Conservation (phyloP, 30 jellyfish, hydroid and myxozoan species). For the Chrysaora quinquecirrha region DNA sequence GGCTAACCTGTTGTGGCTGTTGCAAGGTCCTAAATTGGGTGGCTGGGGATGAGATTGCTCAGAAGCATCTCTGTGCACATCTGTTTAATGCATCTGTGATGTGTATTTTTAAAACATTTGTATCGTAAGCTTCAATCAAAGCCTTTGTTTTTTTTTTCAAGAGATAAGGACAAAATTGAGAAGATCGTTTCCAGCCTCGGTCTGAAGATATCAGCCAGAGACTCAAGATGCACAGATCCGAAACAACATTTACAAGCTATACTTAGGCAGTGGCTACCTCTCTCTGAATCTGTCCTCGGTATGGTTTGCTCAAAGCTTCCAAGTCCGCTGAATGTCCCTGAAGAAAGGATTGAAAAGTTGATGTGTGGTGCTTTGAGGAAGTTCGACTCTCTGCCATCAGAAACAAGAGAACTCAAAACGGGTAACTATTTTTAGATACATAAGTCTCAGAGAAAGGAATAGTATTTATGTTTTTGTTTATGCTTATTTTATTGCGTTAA, state of each 20-base stretch:
- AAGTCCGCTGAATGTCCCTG: slow-evolving; percentile 87
- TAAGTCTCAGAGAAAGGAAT: too few relatives aligned
- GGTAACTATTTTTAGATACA: too few relatives aligned
- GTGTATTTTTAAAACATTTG: too few relatives aligned
- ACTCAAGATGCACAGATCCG: slow-evolving; percentile 70
- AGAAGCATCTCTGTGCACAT: too few relatives aligned
- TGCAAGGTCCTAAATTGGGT: too few relatives aligned
- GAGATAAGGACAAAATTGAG: slow-evolving; percentile 84
- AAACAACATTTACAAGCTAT: slow-evolving; percentile 84
- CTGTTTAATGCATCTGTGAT: too few relatives aligned
- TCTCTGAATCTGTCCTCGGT: slow-evolving; percentile 81
- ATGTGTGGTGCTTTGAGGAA: slow-evolving; percentile 86
- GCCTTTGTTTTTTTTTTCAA: slow-evolving; percentile 21
- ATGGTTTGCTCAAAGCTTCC: slow-evolving; percentile 87
- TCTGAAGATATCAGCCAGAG: slow-evolving; percentile 86
- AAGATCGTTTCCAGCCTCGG: slow-evolving; percentile 81
- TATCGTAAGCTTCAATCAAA: too few relatives aligned
- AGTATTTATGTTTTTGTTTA: too few relatives aligned
- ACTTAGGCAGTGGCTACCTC: slow-evolving; percentile 98
- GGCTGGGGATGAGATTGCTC: too few relatives aligned
- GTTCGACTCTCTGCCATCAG: slow-evolving; percentile 75
- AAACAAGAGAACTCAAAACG: slow-evolving; percentile 68
- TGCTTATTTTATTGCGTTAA: too few relatives aligned
- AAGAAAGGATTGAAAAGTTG: slow-evolving; percentile 74
- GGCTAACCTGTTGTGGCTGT: too few relatives aligned